Evolutionary conservation across 2,113 vertebrate species (phyloP).

Genomic region (Thymallus thymallus): DNA sequence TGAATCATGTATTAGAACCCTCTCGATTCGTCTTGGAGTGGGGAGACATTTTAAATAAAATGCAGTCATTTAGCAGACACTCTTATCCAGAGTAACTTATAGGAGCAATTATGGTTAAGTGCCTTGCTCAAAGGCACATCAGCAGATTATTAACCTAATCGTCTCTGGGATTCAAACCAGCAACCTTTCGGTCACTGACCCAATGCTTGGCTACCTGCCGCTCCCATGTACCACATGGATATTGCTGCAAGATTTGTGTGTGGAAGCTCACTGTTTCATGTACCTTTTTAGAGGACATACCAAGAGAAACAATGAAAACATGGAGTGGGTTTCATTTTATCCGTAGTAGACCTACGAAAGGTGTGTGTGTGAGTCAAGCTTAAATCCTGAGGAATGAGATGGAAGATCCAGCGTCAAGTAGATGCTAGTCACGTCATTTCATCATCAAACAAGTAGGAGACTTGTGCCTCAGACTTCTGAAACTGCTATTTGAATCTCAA

Average conservation of each 20-base stretch:
- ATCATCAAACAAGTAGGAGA: conserved; percentile 20
- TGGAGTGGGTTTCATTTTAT: background rate
- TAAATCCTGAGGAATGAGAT: conserved; percentile 1
- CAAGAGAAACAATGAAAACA: background rate
- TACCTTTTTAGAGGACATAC: background rate
- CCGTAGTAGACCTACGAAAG: background rate
- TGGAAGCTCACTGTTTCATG: background rate
- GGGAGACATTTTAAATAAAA: background rate
- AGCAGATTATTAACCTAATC: too few species aligned
- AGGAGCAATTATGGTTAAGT: too few species aligned
- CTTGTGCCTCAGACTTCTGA: conserved; percentile 7
- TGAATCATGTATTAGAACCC: conserved; percentile 9
- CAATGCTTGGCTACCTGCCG: too few species aligned
- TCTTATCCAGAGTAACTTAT: too few species aligned
- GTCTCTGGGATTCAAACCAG: too few species aligned
- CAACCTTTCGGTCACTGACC: too few species aligned
- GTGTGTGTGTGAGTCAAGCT: background rate
- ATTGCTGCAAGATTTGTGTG: background rate
- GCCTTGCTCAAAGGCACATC: too few species aligned
- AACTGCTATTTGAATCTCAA: conserved; percentile 6
- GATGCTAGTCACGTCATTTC: conserved; percentile 8
- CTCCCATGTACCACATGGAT: background rate
- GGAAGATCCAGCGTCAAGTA: background rate
- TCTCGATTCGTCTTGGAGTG: background rate
- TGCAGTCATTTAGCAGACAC: too few species aligned